Base-by-base conservation (phyloP, 2,888 invertebrate species). In the Deilephila porcellus region DNA sequence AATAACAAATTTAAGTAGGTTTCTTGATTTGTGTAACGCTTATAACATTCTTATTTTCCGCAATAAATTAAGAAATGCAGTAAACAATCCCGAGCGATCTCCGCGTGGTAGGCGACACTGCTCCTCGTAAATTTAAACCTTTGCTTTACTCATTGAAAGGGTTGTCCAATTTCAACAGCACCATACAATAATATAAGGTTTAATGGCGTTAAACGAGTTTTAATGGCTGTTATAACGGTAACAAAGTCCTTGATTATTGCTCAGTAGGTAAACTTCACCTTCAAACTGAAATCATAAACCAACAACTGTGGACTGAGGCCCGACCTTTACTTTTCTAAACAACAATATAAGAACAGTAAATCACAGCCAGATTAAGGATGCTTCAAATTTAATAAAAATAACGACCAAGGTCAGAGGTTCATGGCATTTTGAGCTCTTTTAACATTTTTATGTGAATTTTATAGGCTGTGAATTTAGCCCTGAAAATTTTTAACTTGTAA, bases 301-400 rank as follows among this genome's bases (percentile, higher is more conserved):
- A 84, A 85, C 81, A 79, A 82, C 78, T 79, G 79, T 74, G 71
- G 74, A 75, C 75, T 80, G 90, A 85, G 74, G 74, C 75, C 25
- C 80, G 90, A 85, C 91, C 89, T 93, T 86, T 88, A 76, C 78
- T 84, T 83, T 75, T 83, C 77, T 81, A 85, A 88, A 89, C 86
- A 90, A 88, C 85, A 88, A 34, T 56, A 88, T 81, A 81, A 80
- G 78, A 77, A 80, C 76, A 85, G 80, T 86, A 88, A 88, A 90
- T 91, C 87, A 85, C 77, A 71, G 77, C 77, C 80, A 83, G 85
- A 87, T 88, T 90, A 88, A 80, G 84, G 84, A 85, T 85, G 81
- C 79, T 82, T 79, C 77, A 74, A 76, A 81, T 85, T 83, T 84
- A 78, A 76, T 83, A 79, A 82, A 81, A 83, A 83, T 83, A 84